Evolutionary conservation across 2,113 vertebrate genomes (phyloP).

Genomic region (Neopipo cinnamomea): DNA sequence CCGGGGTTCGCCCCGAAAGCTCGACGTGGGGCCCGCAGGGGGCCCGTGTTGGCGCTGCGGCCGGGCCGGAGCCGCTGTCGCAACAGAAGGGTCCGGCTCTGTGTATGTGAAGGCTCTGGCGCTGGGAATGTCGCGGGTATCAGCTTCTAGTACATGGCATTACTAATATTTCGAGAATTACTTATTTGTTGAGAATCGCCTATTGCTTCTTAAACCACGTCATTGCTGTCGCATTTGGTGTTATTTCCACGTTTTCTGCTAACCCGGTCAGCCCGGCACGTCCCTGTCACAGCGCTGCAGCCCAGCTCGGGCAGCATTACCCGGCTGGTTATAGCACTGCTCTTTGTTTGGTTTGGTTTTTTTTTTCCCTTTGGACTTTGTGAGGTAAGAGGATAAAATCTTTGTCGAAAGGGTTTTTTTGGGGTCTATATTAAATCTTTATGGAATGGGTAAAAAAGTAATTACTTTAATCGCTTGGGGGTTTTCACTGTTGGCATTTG

Average conservation of each 20-base stretch:
- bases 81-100: neutral
- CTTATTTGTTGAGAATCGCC: fast-evolving
- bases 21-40: fast-evolving
- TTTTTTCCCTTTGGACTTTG: neutral
- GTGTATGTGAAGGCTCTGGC: neutral
- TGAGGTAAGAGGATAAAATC: slow-evolving; percentile 9
- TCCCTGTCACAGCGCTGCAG: neutral
- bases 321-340: neutral
- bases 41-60: neutral
- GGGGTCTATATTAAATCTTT: neutral
- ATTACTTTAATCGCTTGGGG: too few relatives aligned
- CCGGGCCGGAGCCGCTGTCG: neutral
- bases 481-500: neutral
- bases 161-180: neutral
- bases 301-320: neutral
- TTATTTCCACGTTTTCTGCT: neutral
- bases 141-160: neutral
- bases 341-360: neutral
- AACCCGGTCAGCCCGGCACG: neutral
- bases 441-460: neutral
- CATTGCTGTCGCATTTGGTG: neutral
- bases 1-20: neutral
- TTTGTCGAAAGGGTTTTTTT: neutral
- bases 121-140: neutral
- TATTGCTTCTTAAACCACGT: too few relatives aligned